Evolutionary conservation across 2,797 vertebrate genomes (phyloP), one percentile per base, ranked within the genome.

Genomic region (Enteromius mattozi): DNA sequence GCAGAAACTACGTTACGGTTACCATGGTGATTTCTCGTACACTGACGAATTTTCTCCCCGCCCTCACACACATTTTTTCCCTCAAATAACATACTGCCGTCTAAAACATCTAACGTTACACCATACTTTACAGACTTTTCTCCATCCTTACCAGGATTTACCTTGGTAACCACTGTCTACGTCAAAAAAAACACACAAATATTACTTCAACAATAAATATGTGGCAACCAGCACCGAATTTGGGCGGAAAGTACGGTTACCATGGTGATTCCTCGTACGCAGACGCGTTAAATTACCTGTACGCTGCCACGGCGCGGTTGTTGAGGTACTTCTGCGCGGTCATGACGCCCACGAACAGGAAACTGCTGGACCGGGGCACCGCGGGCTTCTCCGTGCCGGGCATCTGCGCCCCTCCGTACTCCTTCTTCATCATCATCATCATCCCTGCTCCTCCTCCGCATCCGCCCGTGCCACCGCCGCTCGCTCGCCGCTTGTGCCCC

Each of bases 251-350:
- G 12, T 4, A 10, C 27, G 8, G 69, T 76, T 37, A 16, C 72
- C 49, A 56, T 76, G 72, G 72, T 8, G 49, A 37, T 63, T 82
- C 0, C 16, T 47, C 30, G 61, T 37, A 24, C 30, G 21, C 10
- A 47, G 63, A 80, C 63, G 45, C 78, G 7, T 10, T 12, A 4
- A n/a, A 35, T 88, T 95, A 99, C 97, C 97, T 96, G 89, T 97
- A 92, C 0, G 96, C 97, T 1, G 98, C 97, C 91, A 98, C 95
- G 2, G 97, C 98, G 68, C 98, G 95, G 93, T 88, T 99, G 86
- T 96, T 93, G 93, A 99, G 96, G 95, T 99, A 99, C 90, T 99
- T 99, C 96, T 99, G 97, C 1, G 98, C 98, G 2, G 97, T 99
- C 98, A 99, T 98, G 80, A 99, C 98, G 70, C 98, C 98, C 37